Conservation (phyloP, 1,140 invertebrate genomes). For the Holotrichia oblita region DNA sequence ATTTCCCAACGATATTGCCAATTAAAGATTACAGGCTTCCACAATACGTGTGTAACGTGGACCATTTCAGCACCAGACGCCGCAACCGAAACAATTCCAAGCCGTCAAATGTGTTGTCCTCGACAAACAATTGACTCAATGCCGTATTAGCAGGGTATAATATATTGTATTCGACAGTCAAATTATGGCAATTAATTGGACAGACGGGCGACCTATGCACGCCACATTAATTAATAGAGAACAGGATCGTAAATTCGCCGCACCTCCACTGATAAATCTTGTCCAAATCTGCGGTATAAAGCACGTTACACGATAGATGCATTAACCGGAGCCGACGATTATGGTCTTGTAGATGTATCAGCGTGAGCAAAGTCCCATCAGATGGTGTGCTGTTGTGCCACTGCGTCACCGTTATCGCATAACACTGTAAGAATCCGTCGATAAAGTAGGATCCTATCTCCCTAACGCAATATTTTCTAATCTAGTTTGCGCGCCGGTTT, state of each 20-base stretch:
- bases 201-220: neutral
- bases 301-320: conserved; percentile 31
- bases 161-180: conserved; percentile 22
- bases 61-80: neutral
- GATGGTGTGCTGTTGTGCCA: neutral
- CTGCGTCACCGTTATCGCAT: neutral
- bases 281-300: conserved; percentile 27
- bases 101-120: neutral
- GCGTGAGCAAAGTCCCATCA: neutral
- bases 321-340: conserved; percentile 4
- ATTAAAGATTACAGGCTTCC: too few species aligned
- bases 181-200: conserved; percentile 17
- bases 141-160: neutral
- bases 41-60: neutral
- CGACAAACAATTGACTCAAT: neutral
- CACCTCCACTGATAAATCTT: neutral
- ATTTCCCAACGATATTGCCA: too few species aligned
- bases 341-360: neutral
- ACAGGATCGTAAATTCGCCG: neutral
- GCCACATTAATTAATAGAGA: conserved; percentile 33
- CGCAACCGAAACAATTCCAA: neutral
- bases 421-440: neutral
- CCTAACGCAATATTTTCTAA: neutral
- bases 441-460: neutral
- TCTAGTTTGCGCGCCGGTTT: neutral